Percentiles rank a stretch among this genome's conserved stretches.
These are phyloP conservation scores for Serilophus lunatus DNA, from an alignment of 2,113 vertebrate species.

Conservation along the genomic window DNA sequence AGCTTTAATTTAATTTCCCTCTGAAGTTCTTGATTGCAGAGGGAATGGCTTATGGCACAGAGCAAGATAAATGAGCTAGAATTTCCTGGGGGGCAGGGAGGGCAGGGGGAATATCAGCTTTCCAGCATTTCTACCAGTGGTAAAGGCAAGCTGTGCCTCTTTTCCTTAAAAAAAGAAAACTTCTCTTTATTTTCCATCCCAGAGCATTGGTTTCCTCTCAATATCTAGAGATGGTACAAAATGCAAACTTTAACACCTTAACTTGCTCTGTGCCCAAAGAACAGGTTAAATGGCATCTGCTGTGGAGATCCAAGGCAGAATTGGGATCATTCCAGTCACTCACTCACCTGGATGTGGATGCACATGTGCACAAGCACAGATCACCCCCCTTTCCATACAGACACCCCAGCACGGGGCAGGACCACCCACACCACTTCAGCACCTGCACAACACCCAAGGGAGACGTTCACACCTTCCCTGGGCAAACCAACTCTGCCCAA, in stretches of 20 bases:
- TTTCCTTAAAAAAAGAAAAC: not conserved
- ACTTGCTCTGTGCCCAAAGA: not conserved
- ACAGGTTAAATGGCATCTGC: not conserved
- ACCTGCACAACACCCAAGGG: fast-evolving
- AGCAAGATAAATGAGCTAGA: conserved; percentile 45
- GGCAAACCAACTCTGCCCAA: not conserved
- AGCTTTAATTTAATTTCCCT: conserved; percentile 35
- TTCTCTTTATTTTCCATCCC: not conserved
- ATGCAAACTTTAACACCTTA: not conserved
- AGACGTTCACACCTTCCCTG: fast-evolving
- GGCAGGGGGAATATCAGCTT: not conserved
- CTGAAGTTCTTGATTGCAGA: conserved; percentile 15
- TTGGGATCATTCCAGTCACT: not conserved
- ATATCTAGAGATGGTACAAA: not conserved
- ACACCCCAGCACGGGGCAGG: fast-evolving
- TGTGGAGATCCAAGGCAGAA: not conserved
- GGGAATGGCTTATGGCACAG: conserved; percentile 27
- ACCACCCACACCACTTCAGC: not conserved
- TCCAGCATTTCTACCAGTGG: not conserved
- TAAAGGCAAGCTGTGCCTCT: not conserved
- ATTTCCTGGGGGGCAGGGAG: not conserved
- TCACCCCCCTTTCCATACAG: fast-evolving
- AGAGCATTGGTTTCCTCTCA: fast-evolving
- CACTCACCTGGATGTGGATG: not conserved
- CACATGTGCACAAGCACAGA: fast-evolving